Conservation (phyloP, 2,888 invertebrate genomes). For the Seira musarum region DNA sequence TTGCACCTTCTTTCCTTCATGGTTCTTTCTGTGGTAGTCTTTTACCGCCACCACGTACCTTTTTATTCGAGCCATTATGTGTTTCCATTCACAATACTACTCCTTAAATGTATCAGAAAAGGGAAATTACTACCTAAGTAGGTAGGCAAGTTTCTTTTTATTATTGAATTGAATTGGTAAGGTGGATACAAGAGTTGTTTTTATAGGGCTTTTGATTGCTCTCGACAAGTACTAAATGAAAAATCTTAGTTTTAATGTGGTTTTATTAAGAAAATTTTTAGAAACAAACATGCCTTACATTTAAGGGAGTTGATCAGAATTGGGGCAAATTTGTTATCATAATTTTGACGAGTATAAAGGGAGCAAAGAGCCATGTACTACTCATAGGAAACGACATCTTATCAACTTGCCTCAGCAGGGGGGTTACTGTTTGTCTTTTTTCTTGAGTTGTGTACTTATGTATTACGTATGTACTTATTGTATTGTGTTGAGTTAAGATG, state of each 20-base stretch:
- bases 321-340: constrained; percentile 45
- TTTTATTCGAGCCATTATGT: too few relatives aligned
- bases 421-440: too few relatives aligned
- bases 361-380: too few relatives aligned
- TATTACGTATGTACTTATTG: too few relatives aligned
- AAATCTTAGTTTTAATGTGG: constrained; percentile 2
- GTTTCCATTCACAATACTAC: too few relatives aligned
- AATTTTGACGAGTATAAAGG: not conserved
- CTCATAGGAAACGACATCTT: too few relatives aligned
- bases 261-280: not conserved
- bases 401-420: too few relatives aligned
- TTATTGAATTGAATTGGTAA: constrained; percentile 22
- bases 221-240: constrained; percentile 27
- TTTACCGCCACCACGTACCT: too few relatives aligned
- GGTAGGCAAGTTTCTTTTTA: constrained; percentile 28
- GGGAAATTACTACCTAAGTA: not conserved
- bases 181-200: constrained; percentile 41
- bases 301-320: constrained; percentile 1
- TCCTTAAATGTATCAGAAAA: too few relatives aligned
- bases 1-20: constrained; percentile 31
- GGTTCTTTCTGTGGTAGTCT: too few relatives aligned
- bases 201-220: constrained; percentile 42
- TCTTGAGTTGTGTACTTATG: too few relatives aligned
- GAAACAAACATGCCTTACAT: not conserved
- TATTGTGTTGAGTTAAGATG: not conserved